These are phyloP conservation scores for Porites evermanni DNA, from an alignment of 92 coral and sea anemone species.

Conservation along the genomic window DNA sequence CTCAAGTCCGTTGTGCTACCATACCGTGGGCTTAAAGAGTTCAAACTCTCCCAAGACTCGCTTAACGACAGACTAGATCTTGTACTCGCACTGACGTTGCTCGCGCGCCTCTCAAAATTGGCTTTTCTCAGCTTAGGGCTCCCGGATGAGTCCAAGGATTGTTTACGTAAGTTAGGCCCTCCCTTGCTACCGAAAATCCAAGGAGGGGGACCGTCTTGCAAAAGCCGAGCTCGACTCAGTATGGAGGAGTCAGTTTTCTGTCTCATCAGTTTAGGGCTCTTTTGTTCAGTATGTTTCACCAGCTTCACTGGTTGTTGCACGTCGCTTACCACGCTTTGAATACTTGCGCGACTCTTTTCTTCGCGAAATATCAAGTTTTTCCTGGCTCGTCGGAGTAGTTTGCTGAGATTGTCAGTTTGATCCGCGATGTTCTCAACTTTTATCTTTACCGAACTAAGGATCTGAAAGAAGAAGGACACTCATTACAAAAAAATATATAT, in stretches of 20 bases:
- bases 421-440: slow-evolving; percentile 84
- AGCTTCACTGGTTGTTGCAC: slow-evolving; percentile 64
- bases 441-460: slow-evolving; percentile 92
- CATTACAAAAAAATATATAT: background rate
- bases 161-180: slow-evolving; percentile 7
- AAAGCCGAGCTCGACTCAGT: slow-evolving; percentile 57
- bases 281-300: slow-evolving; percentile 31
- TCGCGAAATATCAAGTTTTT: slow-evolving; percentile 89
- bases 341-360: slow-evolving; percentile 87
- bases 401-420: slow-evolving; percentile 80
- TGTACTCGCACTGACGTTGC: slow-evolving; percentile 55
- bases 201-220: slow-evolving; percentile 81
- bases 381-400: slow-evolving; percentile 84
- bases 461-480: slow-evolving; percentile 45
- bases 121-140: slow-evolving; percentile 3
- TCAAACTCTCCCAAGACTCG: slow-evolving; percentile 80
- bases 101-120: slow-evolving; percentile 25
- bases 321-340: slow-evolving; percentile 79
- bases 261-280: slow-evolving; percentile 67
- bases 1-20: slow-evolving; percentile 78
- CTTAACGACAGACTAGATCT: slow-evolving; percentile 81
- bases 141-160: background rate
- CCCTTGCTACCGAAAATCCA: slow-evolving; percentile 39
- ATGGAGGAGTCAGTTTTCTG: slow-evolving; percentile 77
- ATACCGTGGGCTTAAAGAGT: slow-evolving; percentile 73